A percentile compares a stretch with the other conserved stretches of the same genome.
These are phyloP conservation scores for Calliopsis andreniformis DNA, from an alignment of 1,140 invertebrate species.

Conservation along the genomic window DNA sequence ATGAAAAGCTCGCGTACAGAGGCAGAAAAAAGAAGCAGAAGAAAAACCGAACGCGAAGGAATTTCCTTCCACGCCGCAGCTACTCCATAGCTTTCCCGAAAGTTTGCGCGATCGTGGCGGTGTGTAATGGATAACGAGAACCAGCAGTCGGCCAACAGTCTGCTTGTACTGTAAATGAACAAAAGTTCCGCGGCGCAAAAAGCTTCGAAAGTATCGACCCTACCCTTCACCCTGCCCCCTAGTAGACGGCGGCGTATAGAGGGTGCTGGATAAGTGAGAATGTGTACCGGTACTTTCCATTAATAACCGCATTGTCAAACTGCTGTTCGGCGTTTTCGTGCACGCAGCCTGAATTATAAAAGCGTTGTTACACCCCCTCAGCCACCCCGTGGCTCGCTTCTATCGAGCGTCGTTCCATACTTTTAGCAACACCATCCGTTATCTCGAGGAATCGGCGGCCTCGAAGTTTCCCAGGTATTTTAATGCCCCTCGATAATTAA, in stretches of 20 bases:
- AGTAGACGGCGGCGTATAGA: background rate
- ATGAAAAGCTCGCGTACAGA: background rate
- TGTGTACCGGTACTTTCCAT: conserved; percentile 54
- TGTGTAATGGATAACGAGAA: conserved; percentile 46
- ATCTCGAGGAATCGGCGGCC: background rate
- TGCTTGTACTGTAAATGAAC: conserved; percentile 58
- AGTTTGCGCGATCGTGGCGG: conserved; percentile 36
- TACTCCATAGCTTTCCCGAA: conserved; percentile 8
- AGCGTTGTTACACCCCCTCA: background rate
- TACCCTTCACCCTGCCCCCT: background rate
- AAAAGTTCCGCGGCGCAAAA: conserved; percentile 57
- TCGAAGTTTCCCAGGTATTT: conserved; percentile 10
- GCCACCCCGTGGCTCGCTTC: background rate
- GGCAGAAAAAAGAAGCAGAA: background rate
- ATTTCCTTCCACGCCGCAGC: conserved; percentile 1
- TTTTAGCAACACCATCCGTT: conserved; percentile 11
- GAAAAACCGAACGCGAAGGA: background rate
- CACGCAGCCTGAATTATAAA: background rate
- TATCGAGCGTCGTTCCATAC: background rate
- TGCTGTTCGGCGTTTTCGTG: background rate
- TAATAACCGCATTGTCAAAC: conserved; percentile 60
- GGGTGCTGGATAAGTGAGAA: conserved; percentile 46
- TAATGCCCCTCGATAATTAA: conserved; percentile 22
- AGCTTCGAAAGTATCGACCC: conserved; percentile 51
- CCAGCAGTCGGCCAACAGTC: conserved; percentile 3